Evolutionary conservation across 2,797 vertebrate species (phyloP).

Genomic region (Eleutherodactylus coqui): DNA sequence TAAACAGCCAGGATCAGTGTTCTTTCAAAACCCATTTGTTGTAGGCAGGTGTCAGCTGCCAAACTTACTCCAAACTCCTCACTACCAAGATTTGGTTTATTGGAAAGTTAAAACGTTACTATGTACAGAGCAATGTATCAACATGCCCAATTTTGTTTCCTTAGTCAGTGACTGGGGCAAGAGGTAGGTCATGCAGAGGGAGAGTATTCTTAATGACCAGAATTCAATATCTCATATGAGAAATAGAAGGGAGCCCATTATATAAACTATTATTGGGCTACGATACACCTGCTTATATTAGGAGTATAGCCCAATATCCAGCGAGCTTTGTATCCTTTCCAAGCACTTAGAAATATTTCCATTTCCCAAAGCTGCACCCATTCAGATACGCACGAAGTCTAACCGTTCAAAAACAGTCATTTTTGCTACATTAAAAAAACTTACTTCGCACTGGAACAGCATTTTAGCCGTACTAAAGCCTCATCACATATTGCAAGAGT

Average conservation of each 20-base stretch:
- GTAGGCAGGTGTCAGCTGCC: too few relatives aligned
- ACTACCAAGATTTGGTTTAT: background rate
- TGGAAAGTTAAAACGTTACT: background rate
- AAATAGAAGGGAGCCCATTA: too few relatives aligned
- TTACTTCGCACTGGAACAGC: background rate
- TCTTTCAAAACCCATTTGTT: too few relatives aligned
- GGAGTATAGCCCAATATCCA: background rate
- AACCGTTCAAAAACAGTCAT: too few relatives aligned
- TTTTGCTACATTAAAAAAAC: too few relatives aligned
- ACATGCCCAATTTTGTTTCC: too few relatives aligned
- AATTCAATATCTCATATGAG: too few relatives aligned
- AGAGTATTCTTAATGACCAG: too few relatives aligned
- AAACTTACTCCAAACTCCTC: too few relatives aligned
- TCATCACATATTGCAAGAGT: background rate
- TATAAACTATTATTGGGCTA: background rate
- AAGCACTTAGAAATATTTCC: background rate
- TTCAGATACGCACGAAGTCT: background rate
- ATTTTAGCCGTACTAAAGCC: background rate
- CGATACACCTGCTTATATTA: background rate
- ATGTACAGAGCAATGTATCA: too few relatives aligned
- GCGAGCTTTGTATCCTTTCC: background rate
- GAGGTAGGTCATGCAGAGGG: background rate
- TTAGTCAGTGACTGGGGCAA: background rate
- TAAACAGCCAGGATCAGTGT: too few relatives aligned
- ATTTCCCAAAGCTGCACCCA: background rate